A percentile compares a stretch with the other conserved stretches of the same genome.
Evolutionary conservation across 2,113 vertebrate genomes (phyloP).

Genomic region (Pygoscelis adeliae): DNA sequence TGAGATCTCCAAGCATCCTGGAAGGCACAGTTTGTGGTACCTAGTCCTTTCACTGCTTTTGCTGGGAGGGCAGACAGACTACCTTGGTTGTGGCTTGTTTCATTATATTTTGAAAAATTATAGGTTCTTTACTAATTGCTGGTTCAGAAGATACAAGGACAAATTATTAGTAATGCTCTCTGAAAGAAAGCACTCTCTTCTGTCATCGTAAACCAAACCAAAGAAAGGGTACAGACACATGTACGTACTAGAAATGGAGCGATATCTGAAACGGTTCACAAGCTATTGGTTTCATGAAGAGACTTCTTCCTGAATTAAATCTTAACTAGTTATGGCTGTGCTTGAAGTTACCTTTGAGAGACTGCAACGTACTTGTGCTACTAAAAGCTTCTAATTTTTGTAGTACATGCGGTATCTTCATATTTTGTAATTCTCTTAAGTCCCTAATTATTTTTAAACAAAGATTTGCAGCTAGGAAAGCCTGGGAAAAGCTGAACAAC

Average conservation of each 20-base stretch:
- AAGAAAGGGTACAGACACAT: neutral
- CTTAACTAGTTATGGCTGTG: neutral
- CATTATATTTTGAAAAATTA: neutral
- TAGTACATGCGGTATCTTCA: neutral
- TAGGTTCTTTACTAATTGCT: neutral
- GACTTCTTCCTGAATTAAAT: neutral
- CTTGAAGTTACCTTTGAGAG: neutral
- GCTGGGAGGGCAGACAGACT: neutral
- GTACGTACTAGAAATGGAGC: accelerated
- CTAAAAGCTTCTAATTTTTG: neutral
- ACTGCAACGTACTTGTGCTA: neutral
- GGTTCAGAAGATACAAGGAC: neutral
- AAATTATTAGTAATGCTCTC: neutral
- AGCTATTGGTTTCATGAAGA: neutral
- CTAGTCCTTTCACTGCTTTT: neutral
- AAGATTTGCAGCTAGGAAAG: neutral
- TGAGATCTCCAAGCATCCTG: neutral
- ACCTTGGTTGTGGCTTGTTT: neutral
- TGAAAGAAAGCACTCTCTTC: neutral
- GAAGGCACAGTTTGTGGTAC: neutral
- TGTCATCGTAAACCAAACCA: neutral
- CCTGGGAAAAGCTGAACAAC: neutral
- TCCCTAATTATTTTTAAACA: neutral
- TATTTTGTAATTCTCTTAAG: neutral
- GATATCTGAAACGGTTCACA: neutral